Conservation (phyloP, 2,113 vertebrate genomes). For the Dromiciops gliroides region DNA sequence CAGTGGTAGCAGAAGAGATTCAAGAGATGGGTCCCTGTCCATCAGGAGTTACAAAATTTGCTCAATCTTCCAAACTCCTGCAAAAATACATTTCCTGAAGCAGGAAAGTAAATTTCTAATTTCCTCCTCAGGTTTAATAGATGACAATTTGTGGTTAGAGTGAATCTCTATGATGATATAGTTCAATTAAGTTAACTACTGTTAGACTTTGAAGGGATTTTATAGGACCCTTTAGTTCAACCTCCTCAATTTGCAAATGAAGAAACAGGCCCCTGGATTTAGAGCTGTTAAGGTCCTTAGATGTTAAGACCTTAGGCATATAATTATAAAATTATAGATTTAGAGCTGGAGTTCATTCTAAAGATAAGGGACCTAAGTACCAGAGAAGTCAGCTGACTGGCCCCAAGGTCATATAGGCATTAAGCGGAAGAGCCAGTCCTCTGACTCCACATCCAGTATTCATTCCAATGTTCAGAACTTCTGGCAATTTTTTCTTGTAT, state of each 20-base stretch:
- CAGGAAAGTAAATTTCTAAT: neutral
- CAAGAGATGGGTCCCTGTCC: neutral
- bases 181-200: neutral
- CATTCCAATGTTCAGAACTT: neutral
- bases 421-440: neutral
- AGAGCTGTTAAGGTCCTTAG: no score
- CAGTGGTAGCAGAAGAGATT: neutral
- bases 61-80: neutral
- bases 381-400: neutral
- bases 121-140: neutral
- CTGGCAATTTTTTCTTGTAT: neutral
- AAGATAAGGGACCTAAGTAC: neutral
- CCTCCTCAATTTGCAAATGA: neutral
- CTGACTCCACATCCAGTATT: neutral
- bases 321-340: neutral
- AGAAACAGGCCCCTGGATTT: neutral
- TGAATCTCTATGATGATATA: neutral
- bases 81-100: neutral
- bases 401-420: neutral
- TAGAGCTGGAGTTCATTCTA: neutral
- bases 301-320: no score
- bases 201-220: neutral
- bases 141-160: neutral
- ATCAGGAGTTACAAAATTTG: neutral
- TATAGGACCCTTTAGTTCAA: neutral